Base-by-base conservation (phyloP, 2,113 vertebrate genomes). In the Strix uralensis region DNA sequence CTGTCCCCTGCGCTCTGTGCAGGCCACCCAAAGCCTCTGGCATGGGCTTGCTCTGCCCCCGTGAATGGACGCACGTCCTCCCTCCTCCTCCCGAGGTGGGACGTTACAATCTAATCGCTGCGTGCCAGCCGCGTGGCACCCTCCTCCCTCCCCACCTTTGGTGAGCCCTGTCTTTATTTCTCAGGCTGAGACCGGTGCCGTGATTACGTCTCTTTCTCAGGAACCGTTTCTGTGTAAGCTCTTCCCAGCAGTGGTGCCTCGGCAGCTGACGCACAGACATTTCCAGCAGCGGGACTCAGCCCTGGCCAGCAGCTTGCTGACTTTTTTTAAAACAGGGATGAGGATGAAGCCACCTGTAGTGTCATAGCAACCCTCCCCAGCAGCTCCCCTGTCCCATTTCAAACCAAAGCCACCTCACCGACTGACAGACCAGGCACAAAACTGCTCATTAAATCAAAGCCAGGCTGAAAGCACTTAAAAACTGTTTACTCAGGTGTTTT, bases 131-230 rank as follows among this genome's bases (percentile, higher is more conserved):
- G 2, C 0, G 1, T 63, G 7, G 0, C 3, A 17, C 61, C 40
- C 34, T 79, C 18, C 38, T 88, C 47, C 42, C 19, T 59, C 29
- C 30, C 62, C 10, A 4, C 65, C 49, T 66, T 23, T 3, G 1
- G 26, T 6, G 21, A 75, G 44, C n/a, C 32, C 4, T 73, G 42
- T 38, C 2, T 34, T 17, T 32, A 36, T 13, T 78, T 57, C 46
- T 38, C 17, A 18, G 42, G 7, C 82, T n/a, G n/a, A 20, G 26
- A 42, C 3, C 25, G 8, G 34, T 0, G 34, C 40, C 0, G 0
- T 23, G 11, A 8, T 22, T 5, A 7, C 0, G 0, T 20, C 21
- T 65, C 51, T 74, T 73, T 40, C 73, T 8, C 4, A 6, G 32
- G 16, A 82, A 16, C 18, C 2, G 29, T 6, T 67, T 34, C 59